Evolutionary conservation across 2,888 invertebrate species (phyloP), one percentile per base, ranked within the genome.

Genomic region (Rotaria macrura): DNA sequence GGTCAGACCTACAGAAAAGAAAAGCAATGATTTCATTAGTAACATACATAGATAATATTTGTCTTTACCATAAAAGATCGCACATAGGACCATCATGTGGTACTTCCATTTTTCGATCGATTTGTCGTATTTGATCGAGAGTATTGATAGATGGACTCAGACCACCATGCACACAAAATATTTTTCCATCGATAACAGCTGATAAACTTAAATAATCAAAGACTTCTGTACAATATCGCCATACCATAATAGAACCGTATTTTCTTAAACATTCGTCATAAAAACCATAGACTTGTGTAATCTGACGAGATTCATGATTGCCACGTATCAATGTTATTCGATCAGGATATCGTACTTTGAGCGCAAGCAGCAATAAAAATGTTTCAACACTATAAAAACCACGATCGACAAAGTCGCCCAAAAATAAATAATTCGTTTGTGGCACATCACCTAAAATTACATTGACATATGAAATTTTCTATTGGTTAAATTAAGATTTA

Each of bases 191-290:
- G 88, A 98, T 97, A 88, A 98, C 96, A 14, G 97, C 97, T 5
- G 97, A 96, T 85, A 98, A 92, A 84, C 96, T 96, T 87, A 98
- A 92, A 91, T 97, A 99, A 92, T 98, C 97, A 90, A 98, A 98
- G 89, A 98, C 97, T 92, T 99, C 99, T 87, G 98, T 99, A 92
- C 99, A 99, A 91, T 97, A 97, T 89, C 98, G 93, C 99, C 99
- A 99, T 7, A 99, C 99, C 99, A 99, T 7, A 99, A 99, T 87
- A 96, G 96, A 87, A 96, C 98, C 98, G 92, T 99, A 99, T 92
- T 99, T 99, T 88, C 99, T 93, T 88, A 98, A 92, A 91, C 99
- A 99, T 92, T 99, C 99, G 90, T 99, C 99, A 91, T 99, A 99
- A 92, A 99, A 99, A 14, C 99, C 99, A 91, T 99, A 99, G 10